Evolutionary conservation across 2,888 invertebrate species (phyloP).

Genomic region (Imbricaverruca yamaguchii): DNA sequence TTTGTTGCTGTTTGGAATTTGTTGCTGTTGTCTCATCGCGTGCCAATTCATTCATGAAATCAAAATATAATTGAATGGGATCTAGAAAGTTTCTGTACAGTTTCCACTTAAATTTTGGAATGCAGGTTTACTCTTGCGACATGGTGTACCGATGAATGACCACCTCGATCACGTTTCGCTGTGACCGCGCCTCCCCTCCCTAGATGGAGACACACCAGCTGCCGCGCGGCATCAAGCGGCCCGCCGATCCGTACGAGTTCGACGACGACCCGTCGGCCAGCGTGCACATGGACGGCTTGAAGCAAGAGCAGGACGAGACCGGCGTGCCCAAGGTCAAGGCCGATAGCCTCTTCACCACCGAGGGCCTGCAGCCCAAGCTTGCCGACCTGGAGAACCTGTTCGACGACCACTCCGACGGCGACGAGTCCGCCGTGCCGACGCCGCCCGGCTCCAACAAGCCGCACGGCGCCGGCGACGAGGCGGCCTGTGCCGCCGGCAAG

Average conservation of each 20-base stretch:
- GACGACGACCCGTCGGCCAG: constrained; percentile 53
- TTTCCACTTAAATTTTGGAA: too few relatives aligned
- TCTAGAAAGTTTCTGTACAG: too few relatives aligned
- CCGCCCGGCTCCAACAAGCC: constrained; percentile 82
- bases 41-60: too few relatives aligned
- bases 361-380: constrained; percentile 78
- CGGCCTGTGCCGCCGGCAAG: constrained; percentile 38
- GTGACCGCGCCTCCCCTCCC: background rate
- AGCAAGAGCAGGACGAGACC: constrained; percentile 31
- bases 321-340: constrained; percentile 29
- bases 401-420: constrained; percentile 74
- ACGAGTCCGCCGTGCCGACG: constrained; percentile 55
- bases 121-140: too few relatives aligned
- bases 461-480: constrained; percentile 45
- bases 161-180: too few relatives aligned
- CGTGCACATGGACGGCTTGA: constrained; percentile 33
- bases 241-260: constrained; percentile 60
- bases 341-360: constrained; percentile 68
- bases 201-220: constrained; percentile 25
- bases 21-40: too few relatives aligned
- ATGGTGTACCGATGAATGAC: too few relatives aligned
- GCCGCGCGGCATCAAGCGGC: constrained; percentile 32
- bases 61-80: too few relatives aligned
- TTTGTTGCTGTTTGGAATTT: too few relatives aligned
- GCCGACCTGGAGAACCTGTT: constrained; percentile 92